These are phyloP conservation scores for Brachyhypopomus occidentalis DNA, from an alignment of 2,113 vertebrate genomes.

Conservation along the genomic window DNA sequence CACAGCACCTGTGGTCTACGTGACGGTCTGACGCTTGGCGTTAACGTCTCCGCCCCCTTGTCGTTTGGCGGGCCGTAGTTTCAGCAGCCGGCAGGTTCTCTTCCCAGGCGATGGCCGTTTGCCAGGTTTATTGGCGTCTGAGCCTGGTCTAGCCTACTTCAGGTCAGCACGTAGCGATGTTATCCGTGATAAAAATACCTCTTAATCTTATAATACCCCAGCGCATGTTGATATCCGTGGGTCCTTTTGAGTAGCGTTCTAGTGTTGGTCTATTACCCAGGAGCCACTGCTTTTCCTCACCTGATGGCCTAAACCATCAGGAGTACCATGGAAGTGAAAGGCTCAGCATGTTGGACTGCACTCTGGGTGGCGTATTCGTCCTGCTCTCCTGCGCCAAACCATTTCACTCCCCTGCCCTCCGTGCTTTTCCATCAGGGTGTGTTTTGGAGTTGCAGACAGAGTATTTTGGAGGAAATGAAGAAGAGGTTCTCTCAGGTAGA, in stretches of 20 bases:
- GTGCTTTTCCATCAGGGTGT: slow-evolving; percentile 77
- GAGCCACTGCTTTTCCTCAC: slow-evolving; percentile 42
- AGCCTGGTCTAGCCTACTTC: slow-evolving; percentile 38
- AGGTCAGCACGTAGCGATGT: slow-evolving; percentile 68
- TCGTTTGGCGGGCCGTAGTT: neutral
- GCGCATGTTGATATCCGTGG: slow-evolving; percentile 62
- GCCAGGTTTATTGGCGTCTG: neutral
- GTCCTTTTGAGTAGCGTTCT: slow-evolving; percentile 56
- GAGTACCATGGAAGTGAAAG: neutral
- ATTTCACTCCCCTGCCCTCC: slow-evolving; percentile 39
- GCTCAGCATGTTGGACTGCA: no score
- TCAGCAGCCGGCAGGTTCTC: neutral
- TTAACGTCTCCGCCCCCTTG: neutral
- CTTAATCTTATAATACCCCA: slow-evolving; percentile 75
- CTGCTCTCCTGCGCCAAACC: neutral
- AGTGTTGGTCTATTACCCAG: slow-evolving; percentile 54
- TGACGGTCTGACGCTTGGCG: neutral
- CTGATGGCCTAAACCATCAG: neutral
- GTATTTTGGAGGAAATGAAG: slow-evolving; percentile 98
- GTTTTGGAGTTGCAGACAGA: slow-evolving; percentile 98
- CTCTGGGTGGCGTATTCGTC: neutral
- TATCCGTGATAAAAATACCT: slow-evolving; percentile 74
- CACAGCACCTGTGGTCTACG: neutral
- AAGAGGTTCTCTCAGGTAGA: slow-evolving; percentile 93
- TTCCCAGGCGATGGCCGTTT: neutral